A percentile compares a stretch with the other conserved stretches of the same genome.
phyloP scores from a whole-genome alignment of 2,888 invertebrate genomes.

The Lamellibrachia columna region DNA sequence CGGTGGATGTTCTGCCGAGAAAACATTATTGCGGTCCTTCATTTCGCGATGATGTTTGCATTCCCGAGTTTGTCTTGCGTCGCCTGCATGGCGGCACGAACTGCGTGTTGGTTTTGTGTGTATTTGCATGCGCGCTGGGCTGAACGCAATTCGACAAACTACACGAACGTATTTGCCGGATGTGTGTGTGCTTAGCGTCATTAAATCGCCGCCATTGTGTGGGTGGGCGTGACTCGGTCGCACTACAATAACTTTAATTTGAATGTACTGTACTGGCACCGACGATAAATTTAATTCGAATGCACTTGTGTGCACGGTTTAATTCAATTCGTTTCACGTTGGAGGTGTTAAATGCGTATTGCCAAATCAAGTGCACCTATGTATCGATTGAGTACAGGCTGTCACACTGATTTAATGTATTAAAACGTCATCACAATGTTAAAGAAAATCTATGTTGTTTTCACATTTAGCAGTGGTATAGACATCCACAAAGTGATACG shows the following conservation, averaged over 20 bases:
- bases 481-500: too few relatives aligned
- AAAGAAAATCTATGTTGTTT: too few relatives aligned
- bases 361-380: not conserved
- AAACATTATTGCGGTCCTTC: constrained; percentile 1
- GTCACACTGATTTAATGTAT: not conserved
- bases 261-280: too few relatives aligned
- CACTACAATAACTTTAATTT: not conserved
- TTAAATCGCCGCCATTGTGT: not conserved
- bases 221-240: not conserved
- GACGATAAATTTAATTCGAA: not conserved
- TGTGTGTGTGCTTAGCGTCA: not conserved
- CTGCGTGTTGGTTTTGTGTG: not conserved
- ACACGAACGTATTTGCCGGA: not conserved
- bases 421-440: too few relatives aligned
- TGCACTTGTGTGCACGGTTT: not conserved
- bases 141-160: too few relatives aligned
- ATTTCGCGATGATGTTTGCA: not conserved
- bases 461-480: too few relatives aligned
- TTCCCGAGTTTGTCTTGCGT: not conserved
- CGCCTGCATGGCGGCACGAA: not conserved
- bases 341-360: not conserved
- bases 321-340: not conserved
- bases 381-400: not conserved
- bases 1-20: not conserved
- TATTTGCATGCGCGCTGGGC: too few relatives aligned